Conservation (phyloP, 2,888 invertebrate species). For the Branchipolynoe longqiensis region DNA sequence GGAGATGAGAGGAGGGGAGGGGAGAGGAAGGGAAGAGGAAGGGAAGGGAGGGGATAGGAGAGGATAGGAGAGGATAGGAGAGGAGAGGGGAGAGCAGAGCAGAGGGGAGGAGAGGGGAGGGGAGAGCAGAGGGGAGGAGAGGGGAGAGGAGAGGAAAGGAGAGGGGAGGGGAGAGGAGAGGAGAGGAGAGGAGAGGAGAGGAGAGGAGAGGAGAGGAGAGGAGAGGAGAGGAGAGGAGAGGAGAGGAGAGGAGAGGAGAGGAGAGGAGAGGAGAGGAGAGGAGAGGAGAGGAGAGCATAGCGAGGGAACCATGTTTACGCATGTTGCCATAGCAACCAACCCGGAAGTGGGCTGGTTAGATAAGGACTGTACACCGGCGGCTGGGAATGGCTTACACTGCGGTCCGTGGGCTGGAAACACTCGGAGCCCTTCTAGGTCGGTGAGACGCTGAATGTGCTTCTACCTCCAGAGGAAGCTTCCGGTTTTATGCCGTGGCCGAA, state of each 20-base stretch:
- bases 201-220: not conserved
- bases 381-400: too few species aligned
- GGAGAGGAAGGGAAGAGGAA: constrained; percentile 21
- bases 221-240: not conserved
- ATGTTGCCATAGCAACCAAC: too few species aligned
- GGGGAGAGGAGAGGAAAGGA: not conserved
- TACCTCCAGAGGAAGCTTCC: too few species aligned
- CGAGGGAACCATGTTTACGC: not conserved
- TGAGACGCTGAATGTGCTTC: too few species aligned
- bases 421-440: too few species aligned
- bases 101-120: constrained; percentile 7
- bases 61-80: constrained; percentile 12
- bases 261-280: not conserved
- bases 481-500: too few species aligned
- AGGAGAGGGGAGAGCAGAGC: not conserved
- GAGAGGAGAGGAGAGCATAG: not conserved
- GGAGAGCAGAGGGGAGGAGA: too few species aligned
- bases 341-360: too few species aligned
- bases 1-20: not conserved
- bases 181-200: constrained; percentile 9
- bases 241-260: not conserved
- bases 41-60: constrained; percentile 8
- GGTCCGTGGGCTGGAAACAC: too few species aligned
- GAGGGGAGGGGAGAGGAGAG: not conserved
- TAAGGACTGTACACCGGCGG: not conserved